Conservation (phyloP, 2,888 invertebrate species). For the Stenchaetothrips biformis region DNA sequence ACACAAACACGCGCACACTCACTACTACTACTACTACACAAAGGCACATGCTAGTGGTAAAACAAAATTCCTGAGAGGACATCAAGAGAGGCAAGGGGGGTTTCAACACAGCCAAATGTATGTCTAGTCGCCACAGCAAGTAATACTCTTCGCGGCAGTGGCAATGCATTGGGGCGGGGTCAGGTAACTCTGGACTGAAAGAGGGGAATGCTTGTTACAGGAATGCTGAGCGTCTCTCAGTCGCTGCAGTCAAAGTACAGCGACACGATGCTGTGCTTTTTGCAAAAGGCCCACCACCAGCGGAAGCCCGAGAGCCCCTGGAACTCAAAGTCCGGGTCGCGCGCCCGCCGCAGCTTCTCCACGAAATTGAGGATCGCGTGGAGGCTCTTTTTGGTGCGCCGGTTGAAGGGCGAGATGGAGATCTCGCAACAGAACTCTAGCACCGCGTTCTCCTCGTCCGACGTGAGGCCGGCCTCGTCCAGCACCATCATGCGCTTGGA, state of each 20-base stretch:
- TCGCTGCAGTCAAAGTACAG: conserved; percentile 49
- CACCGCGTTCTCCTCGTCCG: conserved; percentile 59
- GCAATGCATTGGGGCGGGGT: not conserved
- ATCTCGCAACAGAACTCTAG: conserved; percentile 71
- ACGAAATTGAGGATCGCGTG: conserved; percentile 60
- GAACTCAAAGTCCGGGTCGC: conserved; percentile 62
- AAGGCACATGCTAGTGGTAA: not conserved
- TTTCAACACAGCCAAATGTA: conserved; percentile 9
- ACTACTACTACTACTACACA: not conserved
- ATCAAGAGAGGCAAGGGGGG: conserved; percentile 8
- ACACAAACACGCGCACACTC: not conserved
- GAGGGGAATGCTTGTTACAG: conserved; percentile 35
- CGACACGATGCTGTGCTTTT: conserved; percentile 70
- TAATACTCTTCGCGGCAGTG: conserved; percentile 19
- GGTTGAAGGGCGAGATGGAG: conserved; percentile 63
- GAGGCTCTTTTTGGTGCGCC: conserved; percentile 65
- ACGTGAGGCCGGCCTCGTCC: conserved; percentile 60
- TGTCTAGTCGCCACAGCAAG: not conserved
- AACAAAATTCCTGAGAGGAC: conserved; percentile 7
- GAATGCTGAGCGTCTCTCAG: not conserved
- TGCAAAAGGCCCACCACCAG: conserved; percentile 82
- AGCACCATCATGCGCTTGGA: conserved; percentile 70
- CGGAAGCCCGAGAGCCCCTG: conserved; percentile 66
- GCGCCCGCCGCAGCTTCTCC: conserved; percentile 55
- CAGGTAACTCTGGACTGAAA: conserved; percentile 29